Percentiles rank a stretch among this genome's conserved stretches.
phyloP scores from a whole-genome alignment of 2,888 invertebrate species.

The Zeuzera pyrina region DNA sequence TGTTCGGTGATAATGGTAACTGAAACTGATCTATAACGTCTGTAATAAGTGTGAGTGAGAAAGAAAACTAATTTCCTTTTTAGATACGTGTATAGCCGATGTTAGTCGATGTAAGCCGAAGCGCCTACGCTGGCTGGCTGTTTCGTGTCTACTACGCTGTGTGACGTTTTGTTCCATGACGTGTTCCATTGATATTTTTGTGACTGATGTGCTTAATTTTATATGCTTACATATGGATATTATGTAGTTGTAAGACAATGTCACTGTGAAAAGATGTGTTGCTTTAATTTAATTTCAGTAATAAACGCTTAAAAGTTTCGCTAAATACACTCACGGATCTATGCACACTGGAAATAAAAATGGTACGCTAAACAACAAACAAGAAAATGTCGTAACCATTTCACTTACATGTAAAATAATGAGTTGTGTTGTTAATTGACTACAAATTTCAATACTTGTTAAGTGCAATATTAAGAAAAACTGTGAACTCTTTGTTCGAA shows the following conservation, averaged over 20 bases:
- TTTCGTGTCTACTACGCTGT: slow-evolving; percentile 28
- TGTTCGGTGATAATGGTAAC: slow-evolving; percentile 54
- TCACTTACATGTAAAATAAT: no score
- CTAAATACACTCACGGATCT: no score
- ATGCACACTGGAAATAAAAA: no score
- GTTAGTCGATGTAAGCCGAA: slow-evolving; percentile 35
- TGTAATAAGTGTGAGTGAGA: slow-evolving; percentile 34
- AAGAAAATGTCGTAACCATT: no score
- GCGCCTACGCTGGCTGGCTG: slow-evolving; percentile 38
- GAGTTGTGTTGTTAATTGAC: no score
- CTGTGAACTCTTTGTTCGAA: slow-evolving; percentile 44
- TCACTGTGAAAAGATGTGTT: no score
- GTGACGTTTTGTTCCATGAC: slow-evolving; percentile 44
- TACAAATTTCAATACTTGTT: no score
- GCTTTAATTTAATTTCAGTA: no score
- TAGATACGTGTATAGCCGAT: slow-evolving; percentile 28
- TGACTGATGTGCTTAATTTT: slow-evolving; percentile 21
- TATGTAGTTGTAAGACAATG: slow-evolving; percentile 3
- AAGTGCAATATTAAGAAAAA: slow-evolving; percentile 22
- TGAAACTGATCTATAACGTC: slow-evolving; percentile 1
- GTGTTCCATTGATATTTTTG: slow-evolving; percentile 55
- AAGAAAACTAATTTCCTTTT: slow-evolving; percentile 26
- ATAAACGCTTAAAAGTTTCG: no score
- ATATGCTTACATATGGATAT: slow-evolving; percentile 1
- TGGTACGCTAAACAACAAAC: no score